These are phyloP conservation scores for Asteroscopus sphinx DNA, from an alignment of 2,888 invertebrate species.

Conservation along the genomic window DNA sequence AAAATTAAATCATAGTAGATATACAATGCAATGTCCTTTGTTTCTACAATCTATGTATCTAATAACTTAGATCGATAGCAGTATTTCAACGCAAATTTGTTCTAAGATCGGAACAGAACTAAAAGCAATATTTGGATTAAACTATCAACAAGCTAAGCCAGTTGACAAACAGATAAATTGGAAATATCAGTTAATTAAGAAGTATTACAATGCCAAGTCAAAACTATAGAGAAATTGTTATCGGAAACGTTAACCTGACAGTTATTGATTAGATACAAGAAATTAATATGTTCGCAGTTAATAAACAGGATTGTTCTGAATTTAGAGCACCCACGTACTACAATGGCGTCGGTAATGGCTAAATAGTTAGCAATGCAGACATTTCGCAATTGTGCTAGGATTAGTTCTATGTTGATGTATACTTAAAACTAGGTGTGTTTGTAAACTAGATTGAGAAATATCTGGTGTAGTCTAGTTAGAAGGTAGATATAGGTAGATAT, in stretches of 20 bases:
- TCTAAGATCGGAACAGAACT: constrained; percentile 5
- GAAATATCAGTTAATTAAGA: constrained; percentile 32
- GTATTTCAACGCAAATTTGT: constrained; percentile 2
- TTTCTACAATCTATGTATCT: neutral
- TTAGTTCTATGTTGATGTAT: constrained; percentile 54
- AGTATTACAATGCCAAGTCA: constrained; percentile 16
- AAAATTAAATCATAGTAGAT: neutral
- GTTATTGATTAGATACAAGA: constrained; percentile 38
- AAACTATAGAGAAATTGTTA: constrained; percentile 31
- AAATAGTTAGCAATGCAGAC: constrained; percentile 51
- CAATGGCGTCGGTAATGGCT: constrained; percentile 36
- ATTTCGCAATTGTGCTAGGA: constrained; percentile 49
- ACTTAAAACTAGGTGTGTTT: constrained; percentile 54
- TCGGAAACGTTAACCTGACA: constrained; percentile 26
- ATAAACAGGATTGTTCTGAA: constrained; percentile 40
- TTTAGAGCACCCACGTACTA: constrained; percentile 63
- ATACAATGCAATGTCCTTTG: neutral
- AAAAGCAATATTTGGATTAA: constrained; percentile 6
- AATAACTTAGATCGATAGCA: constrained; percentile 1
- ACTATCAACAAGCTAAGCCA: constrained; percentile 6
- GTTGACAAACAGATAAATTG: constrained; percentile 11
- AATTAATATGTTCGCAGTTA: constrained; percentile 31
- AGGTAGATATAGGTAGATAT: no score
- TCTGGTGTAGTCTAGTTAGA: constrained; percentile 21
- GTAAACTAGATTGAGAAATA: constrained; percentile 51